Conservation (phyloP, 1,140 invertebrate species). For the Euura saliciscinereae region DNA sequence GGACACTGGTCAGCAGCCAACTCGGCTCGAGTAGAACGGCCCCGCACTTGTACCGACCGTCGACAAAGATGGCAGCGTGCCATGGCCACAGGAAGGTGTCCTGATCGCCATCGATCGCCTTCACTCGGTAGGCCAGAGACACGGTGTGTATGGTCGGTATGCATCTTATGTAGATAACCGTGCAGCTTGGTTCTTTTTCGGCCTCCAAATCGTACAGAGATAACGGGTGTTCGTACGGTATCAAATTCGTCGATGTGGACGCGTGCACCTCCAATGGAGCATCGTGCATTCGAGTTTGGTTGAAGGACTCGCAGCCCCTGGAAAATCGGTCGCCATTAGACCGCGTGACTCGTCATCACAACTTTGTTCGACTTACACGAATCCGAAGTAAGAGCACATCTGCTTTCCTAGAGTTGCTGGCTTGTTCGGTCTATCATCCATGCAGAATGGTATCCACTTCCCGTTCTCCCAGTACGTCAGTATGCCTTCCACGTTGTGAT, state of each 20-base stretch:
- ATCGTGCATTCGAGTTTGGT: constrained; percentile 24
- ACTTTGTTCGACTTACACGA: constrained; percentile 53
- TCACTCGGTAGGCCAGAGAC: constrained; percentile 18
- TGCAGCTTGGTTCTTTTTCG: constrained; percentile 29
- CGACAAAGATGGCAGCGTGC: constrained; percentile 70
- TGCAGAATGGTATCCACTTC: constrained; percentile 68
- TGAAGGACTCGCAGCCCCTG: constrained; percentile 33
- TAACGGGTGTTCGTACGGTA: constrained; percentile 4
- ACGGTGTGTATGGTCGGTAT: constrained; percentile 22
- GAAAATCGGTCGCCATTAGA: constrained; percentile 10
- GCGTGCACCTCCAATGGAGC: constrained; percentile 17
- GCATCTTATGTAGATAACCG: constrained; percentile 48
- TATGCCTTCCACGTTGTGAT: constrained; percentile 65
- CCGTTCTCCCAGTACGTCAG: constrained; percentile 63
- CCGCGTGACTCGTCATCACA: neutral
- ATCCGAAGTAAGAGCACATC: constrained; percentile 69
- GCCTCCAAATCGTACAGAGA: constrained; percentile 4
- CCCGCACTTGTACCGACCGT: constrained; percentile 70
- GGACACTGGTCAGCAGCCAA: constrained; percentile 68
- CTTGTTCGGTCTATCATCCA: constrained; percentile 45
- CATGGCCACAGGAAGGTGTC: constrained; percentile 66
- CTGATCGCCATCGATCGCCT: constrained; percentile 24
- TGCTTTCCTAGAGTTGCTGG: constrained; percentile 38
- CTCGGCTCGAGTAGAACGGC: constrained; percentile 68
- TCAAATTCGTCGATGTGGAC: neutral